A percentile compares a stretch with the other conserved stretches of the same genome.
Conservation (phyloP, 2,888 invertebrate genomes). For the Cheilosia vulpina region DNA sequence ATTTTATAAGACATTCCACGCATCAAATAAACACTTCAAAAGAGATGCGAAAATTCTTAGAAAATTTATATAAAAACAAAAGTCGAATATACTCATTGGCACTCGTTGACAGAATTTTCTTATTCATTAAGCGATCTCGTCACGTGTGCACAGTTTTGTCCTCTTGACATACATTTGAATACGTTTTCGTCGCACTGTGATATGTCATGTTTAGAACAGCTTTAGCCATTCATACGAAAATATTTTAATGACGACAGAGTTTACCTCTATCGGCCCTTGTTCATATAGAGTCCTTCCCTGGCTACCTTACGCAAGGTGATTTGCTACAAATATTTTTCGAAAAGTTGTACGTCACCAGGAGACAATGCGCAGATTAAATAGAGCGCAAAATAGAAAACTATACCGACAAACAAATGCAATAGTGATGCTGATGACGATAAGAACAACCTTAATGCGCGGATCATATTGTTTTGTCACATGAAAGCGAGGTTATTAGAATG, state of each 20-base stretch:
- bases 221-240: not conserved
- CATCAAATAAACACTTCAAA: conserved; percentile 11
- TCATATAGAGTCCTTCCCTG: not conserved
- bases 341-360: conserved; percentile 37
- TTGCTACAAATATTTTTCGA: not conserved
- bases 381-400: not conserved
- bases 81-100: not conserved
- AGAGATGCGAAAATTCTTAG: not conserved
- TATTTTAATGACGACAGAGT: conserved; percentile 31
- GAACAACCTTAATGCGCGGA: conserved; percentile 41
- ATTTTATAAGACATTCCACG: not conserved
- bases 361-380: not conserved
- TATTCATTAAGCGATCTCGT: conserved; percentile 14
- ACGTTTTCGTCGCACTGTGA: conserved; percentile 17
- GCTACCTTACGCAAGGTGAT: conserved; percentile 26
- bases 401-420: conserved; percentile 5
- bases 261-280: conserved; percentile 11
- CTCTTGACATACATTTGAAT: conserved; percentile 67
- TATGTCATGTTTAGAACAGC: conserved; percentile 15
- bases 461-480: conserved; percentile 31
- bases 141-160: conserved; percentile 42
- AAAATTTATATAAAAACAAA: conserved; percentile 13
- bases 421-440: conserved; percentile 44
- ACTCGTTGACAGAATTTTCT: conserved; percentile 23
- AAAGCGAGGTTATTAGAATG: conserved; percentile 51